Conservation (phyloP, 1,140 invertebrate species). For the Habropoda laboriosa region DNA sequence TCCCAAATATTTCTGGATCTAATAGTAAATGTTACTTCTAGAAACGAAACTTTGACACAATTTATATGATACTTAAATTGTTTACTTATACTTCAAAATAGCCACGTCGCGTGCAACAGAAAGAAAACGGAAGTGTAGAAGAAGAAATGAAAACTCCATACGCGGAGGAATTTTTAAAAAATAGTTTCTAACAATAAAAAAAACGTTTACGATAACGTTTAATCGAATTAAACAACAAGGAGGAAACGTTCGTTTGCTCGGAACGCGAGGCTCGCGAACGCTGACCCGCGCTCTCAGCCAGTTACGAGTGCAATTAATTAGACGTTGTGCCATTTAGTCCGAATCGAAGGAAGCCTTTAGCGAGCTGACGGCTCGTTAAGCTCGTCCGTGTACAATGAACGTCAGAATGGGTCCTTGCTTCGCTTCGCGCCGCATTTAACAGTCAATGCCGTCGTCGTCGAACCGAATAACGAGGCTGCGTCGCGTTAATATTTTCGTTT, state of each 20-base stretch:
- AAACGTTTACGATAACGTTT: neutral
- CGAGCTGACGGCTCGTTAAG: neutral
- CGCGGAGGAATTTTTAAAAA: too few relatives aligned
- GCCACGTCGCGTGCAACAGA: too few relatives aligned
- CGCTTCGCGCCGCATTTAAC: neutral
- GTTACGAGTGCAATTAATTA: slow-evolving; percentile 8
- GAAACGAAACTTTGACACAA: too few relatives aligned
- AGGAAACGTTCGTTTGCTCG: neutral
- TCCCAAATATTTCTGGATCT: too few relatives aligned
- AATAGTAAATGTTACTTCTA: too few relatives aligned
- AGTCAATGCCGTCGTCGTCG: neutral
- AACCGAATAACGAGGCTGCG: neutral
- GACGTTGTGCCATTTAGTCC: neutral
- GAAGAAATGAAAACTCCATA: too few relatives aligned
- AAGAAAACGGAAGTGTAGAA: too few relatives aligned
- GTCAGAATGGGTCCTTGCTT: neutral
- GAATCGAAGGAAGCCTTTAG: neutral
- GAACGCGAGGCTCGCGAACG: neutral
- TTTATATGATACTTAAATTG: too few relatives aligned
- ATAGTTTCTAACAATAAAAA: neutral
- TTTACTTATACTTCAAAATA: too few relatives aligned
- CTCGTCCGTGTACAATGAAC: neutral
- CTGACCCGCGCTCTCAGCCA: neutral
- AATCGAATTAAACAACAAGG: neutral
- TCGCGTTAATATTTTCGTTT: too few relatives aligned